Percentiles rank a stretch among this genome's conserved stretches.
Conservation (phyloP, 2,113 vertebrate species). For the Phyllopteryx taeniolatus region DNA sequence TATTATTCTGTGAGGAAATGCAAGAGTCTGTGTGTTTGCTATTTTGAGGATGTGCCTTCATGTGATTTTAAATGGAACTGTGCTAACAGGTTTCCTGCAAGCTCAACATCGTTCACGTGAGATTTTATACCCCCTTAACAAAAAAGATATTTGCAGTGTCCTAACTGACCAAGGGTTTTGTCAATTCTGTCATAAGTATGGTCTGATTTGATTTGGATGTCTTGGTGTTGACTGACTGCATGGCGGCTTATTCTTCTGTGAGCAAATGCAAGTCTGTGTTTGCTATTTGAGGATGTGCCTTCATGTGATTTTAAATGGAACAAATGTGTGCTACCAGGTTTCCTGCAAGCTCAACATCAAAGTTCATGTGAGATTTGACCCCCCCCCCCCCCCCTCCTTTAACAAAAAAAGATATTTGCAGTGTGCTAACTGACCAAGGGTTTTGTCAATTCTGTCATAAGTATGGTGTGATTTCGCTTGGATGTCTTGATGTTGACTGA, state of each 20-base stretch:
- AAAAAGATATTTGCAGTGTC: background rate
- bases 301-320: slow-evolving; percentile 36
- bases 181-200: slow-evolving; percentile 22
- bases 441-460: slow-evolving; percentile 20
- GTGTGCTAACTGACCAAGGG: background rate
- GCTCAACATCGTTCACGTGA: background rate
- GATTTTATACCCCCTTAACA: background rate
- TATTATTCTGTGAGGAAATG: slow-evolving; percentile 5
- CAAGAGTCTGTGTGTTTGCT: slow-evolving; percentile 8
- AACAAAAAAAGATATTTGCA: background rate
- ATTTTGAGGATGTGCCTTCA: slow-evolving; percentile 60
- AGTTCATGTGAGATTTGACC: background rate
- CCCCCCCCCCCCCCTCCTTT: too few species aligned
- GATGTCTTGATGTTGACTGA: slow-evolving; percentile 17
- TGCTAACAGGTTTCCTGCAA: slow-evolving; percentile 17
- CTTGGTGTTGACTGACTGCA: slow-evolving; percentile 17
- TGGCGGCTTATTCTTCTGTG: background rate
- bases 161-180: background rate
- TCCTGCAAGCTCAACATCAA: background rate
- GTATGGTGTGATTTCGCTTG: slow-evolving; percentile 12
- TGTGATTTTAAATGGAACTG: slow-evolving; percentile 22
- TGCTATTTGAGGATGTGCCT: slow-evolving; percentile 56
- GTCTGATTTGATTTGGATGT: slow-evolving; percentile 9
- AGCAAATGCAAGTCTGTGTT: slow-evolving; percentile 8
- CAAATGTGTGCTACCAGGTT: slow-evolving; percentile 17